A percentile compares a stretch with the other conserved stretches of the same genome.
phyloP scores from a whole-genome alignment of 2,797 vertebrate genomes.

The Protonibea diacanthus region DNA sequence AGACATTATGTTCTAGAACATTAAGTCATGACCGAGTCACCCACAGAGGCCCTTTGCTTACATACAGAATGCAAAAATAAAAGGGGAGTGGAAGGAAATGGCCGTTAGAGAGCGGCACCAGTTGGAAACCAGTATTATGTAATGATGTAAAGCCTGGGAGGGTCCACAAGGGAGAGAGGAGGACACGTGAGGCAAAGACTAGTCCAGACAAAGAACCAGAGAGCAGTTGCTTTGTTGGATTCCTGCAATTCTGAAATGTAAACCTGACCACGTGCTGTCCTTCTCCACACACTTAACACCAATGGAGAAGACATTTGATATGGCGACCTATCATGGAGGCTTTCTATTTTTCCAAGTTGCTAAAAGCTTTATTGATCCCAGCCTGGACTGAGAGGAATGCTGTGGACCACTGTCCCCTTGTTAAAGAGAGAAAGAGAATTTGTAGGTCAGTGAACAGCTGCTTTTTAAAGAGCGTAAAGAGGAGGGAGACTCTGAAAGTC shows the following conservation, averaged over 20 bases:
- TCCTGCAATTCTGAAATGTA: constrained; percentile 22
- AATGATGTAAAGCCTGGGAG: constrained; percentile 64
- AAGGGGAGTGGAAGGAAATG: constrained; percentile 9
- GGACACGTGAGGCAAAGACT: constrained; percentile 76
- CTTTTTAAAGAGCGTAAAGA: constrained; percentile 29
- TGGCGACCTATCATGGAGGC: background rate
- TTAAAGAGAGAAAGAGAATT: constrained; percentile 28
- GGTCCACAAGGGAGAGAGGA: constrained; percentile 25
- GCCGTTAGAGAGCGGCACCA: constrained; percentile 17
- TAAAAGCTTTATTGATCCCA: constrained; percentile 45
- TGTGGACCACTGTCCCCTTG: background rate
- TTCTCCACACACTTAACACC: constrained; percentile 28
- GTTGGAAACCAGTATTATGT: constrained; percentile 68
- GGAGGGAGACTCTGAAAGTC: constrained; percentile 22
- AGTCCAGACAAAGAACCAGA: constrained; percentile 69
- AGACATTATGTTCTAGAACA: constrained; percentile 77
- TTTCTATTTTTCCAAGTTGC: constrained; percentile 3
- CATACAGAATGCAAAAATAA: constrained; percentile 8
- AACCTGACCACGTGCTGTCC: constrained; percentile 4
- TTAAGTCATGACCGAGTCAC: constrained; percentile 55
- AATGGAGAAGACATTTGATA: constrained; percentile 9
- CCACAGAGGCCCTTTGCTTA: background rate
- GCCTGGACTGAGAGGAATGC: background rate
- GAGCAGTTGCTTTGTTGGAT: constrained; percentile 63
- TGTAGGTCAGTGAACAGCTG: constrained; percentile 43